phyloP scores from a whole-genome alignment of 2,113 vertebrate genomes.

The Egretta garzetta region DNA sequence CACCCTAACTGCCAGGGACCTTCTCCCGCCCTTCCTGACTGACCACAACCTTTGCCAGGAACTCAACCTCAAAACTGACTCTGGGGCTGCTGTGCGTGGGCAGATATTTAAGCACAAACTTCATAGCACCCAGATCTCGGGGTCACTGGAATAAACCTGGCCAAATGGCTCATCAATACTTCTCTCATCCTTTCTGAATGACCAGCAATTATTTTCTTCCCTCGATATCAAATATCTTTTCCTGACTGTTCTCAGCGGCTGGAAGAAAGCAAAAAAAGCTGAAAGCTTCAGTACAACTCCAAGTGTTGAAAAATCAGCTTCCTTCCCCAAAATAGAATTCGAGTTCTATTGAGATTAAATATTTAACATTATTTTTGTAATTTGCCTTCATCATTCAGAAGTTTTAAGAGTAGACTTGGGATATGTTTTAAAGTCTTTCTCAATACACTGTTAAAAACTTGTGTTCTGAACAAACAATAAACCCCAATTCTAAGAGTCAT shows the following conservation, averaged over 20 bases:
- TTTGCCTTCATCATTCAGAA: not conserved
- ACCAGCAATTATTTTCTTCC: not conserved
- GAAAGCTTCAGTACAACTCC: not conserved
- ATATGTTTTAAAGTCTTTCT: not conserved
- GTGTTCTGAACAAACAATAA: not conserved
- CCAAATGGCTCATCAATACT: not conserved
- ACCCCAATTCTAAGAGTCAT: not conserved
- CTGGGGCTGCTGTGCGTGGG: rapidly evolving
- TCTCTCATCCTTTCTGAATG: not conserved
- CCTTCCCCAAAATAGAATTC: not conserved
- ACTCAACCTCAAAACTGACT: rapidly evolving
- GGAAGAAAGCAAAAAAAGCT: not conserved
- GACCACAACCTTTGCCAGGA: rapidly evolving
- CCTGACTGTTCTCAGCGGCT: not conserved
- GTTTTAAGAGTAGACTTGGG: not conserved
- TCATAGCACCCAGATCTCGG: rapidly evolving
- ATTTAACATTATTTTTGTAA: not conserved
- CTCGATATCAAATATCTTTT: not conserved
- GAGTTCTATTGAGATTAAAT: not conserved
- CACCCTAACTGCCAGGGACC: rapidly evolving
- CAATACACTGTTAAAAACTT: not conserved
- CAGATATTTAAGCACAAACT: not conserved
- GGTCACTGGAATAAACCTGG: not conserved
- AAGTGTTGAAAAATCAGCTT: not conserved
- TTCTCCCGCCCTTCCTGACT: not conserved